phyloP scores from a whole-genome alignment of 2,888 invertebrate genomes.

The Apamea monoglypha region DNA sequence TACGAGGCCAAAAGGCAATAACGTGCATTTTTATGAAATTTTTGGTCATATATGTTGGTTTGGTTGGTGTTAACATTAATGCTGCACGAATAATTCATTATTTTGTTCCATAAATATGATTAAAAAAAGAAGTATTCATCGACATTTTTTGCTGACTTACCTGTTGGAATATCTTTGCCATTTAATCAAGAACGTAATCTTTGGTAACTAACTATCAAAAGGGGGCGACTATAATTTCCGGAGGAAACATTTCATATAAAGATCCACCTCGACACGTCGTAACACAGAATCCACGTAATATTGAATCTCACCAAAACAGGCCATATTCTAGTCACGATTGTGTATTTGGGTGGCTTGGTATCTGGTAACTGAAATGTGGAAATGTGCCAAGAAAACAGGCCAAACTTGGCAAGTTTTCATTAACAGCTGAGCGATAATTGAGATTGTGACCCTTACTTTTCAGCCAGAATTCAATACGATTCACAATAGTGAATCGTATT shows the following conservation, averaged over 20 bases:
- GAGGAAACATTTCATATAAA: background rate
- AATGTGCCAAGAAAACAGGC: constrained; percentile 20
- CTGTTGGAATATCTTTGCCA: no score
- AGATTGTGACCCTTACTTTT: constrained; percentile 1
- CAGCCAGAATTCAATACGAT: background rate
- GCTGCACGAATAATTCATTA: no score
- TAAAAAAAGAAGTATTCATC: background rate
- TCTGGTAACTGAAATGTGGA: constrained; percentile 20
- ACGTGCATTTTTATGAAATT: no score
- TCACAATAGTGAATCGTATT: no score
- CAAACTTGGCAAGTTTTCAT: constrained; percentile 11
- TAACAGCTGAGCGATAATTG: constrained; percentile 12
- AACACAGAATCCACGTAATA: constrained; percentile 3
- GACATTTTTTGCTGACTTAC: background rate
- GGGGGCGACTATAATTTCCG: background rate
- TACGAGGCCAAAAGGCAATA: no score
- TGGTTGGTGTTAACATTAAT: no score
- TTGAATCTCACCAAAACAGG: background rate
- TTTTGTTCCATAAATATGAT: no score
- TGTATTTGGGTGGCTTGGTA: background rate
- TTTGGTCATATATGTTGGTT: no score
- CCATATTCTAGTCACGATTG: background rate
- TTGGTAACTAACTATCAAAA: background rate
- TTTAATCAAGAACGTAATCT: background rate
- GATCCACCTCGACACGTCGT: background rate